Evolutionary conservation across 2,113 vertebrate species (phyloP).

Genomic region (Anser cygnoides): DNA sequence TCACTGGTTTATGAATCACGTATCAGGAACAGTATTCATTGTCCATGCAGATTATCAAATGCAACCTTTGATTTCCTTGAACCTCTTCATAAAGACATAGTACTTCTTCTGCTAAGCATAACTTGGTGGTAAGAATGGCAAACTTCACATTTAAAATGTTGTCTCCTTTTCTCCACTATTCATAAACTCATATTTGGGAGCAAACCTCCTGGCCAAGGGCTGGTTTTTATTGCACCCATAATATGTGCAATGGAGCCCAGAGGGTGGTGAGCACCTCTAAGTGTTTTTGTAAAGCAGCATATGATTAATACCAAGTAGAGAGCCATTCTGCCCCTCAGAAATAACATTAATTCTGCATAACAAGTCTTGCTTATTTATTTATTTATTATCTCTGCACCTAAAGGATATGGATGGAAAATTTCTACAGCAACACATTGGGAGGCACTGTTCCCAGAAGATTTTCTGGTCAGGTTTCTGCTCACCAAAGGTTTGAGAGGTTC

Average conservation of each 20-base stretch:
- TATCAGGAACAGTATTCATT: not conserved
- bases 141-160: not conserved
- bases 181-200: not conserved
- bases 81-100: not conserved
- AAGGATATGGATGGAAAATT: fast-evolving
- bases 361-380: not conserved
- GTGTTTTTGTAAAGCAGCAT: not conserved
- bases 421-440: not conserved
- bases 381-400: not conserved
- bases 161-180: not conserved
- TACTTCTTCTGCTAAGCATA: not conserved
- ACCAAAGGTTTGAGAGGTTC: not conserved
- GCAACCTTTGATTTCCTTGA: not conserved
- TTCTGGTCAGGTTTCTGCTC: not conserved
- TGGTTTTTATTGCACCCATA: not conserved
- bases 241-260: not conserved
- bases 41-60: not conserved
- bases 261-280: not conserved
- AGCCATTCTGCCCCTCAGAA: not conserved
- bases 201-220: not conserved
- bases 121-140: not conserved
- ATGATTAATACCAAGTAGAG: not conserved
- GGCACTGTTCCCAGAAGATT: not conserved
- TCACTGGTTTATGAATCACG: not conserved
- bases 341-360: not conserved